A percentile compares a stretch with the other conserved stretches of the same genome.
Evolutionary conservation across 2,113 vertebrate species (phyloP).

Genomic region (Myrmophylax atrothorax): DNA sequence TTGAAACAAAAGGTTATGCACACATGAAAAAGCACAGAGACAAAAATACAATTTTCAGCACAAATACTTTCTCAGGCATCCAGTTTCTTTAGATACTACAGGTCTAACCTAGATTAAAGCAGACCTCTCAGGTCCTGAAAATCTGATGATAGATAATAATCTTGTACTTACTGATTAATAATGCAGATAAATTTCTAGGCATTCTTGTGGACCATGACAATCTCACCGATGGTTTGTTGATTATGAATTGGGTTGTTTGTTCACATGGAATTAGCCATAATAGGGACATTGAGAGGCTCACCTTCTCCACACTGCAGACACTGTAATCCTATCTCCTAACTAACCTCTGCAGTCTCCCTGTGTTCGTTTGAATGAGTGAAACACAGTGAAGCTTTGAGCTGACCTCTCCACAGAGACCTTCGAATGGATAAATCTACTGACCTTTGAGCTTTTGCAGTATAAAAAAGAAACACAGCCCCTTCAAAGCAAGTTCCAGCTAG

Average conservation of each 20-base stretch:
- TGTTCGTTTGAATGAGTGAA: conserved; percentile 12
- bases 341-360: background rate
- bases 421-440: conserved; percentile 53
- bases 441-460: conserved; percentile 57
- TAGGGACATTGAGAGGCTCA: conserved; percentile 36
- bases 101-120: background rate
- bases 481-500: conserved; percentile 50
- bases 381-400: conserved; percentile 64
- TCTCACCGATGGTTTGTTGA: background rate
- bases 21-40: background rate
- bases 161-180: background rate
- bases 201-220: background rate
- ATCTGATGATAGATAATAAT: background rate
- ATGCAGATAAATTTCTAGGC: background rate
- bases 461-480: conserved; percentile 50
- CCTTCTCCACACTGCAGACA: conserved; percentile 37
- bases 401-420: conserved; percentile 43
- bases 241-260: conserved; percentile 34
- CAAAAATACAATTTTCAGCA: background rate
- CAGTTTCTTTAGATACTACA: background rate
- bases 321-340: conserved; percentile 54
- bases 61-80: background rate
- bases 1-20: conserved; percentile 5
- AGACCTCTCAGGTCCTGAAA: background rate
- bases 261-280: conserved; percentile 26